phyloP scores from a whole-genome alignment of 2,888 invertebrate genomes.

The Lepidocyrtinus sp. region DNA sequence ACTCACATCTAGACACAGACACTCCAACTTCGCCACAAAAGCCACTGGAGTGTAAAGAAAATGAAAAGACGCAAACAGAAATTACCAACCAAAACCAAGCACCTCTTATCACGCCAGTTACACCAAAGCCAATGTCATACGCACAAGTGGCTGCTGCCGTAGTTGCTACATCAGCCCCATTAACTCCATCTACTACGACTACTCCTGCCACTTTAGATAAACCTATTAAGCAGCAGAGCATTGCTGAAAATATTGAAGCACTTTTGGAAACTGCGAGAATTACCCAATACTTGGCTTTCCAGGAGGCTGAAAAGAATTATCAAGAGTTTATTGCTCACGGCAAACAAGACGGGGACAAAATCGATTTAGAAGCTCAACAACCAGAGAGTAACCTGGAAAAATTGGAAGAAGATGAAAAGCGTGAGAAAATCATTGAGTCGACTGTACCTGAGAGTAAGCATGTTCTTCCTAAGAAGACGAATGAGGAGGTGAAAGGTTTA shows the following conservation, averaged over 20 bases:
- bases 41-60: not conserved
- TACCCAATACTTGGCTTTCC: conserved; percentile 45
- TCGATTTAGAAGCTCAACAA: no score
- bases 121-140: conserved; percentile 28
- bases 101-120: not conserved
- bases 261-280: conserved; percentile 40
- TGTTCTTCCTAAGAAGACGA: conserved; percentile 36
- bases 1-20: no score
- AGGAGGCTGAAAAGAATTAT: conserved; percentile 52
- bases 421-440: conserved; percentile 38
- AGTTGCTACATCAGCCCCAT: not conserved
- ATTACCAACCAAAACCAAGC: not conserved
- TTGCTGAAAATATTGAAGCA: conserved; percentile 35
- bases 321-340: conserved; percentile 41
- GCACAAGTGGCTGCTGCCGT: conserved; percentile 31
- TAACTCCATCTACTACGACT: no score
- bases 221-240: not conserved
- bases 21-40: not conserved
- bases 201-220: not conserved
- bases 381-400: no score
- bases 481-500: conserved; percentile 32
- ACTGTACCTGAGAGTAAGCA: conserved; percentile 43
- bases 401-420: conserved; percentile 19
- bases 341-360: no score
- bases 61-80: not conserved